These are phyloP conservation scores for Zoanthus gigantus DNA, from an alignment of 92 coral and sea anemone species.

Conservation along the genomic window DNA sequence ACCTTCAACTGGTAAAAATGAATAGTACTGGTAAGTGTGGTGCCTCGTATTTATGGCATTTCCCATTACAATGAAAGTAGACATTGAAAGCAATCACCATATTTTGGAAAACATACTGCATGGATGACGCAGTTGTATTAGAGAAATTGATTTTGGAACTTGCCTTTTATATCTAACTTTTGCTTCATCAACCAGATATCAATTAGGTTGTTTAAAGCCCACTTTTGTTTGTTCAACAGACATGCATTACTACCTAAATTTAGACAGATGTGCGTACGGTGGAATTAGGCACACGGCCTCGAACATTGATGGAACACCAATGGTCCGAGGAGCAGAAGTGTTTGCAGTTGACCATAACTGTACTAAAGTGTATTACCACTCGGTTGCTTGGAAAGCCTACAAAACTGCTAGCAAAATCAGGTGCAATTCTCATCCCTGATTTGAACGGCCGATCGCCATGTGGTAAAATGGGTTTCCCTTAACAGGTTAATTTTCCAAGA, in stretches of 20 bases:
- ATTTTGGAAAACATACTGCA: too few relatives aligned
- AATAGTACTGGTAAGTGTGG: constrained; percentile 62
- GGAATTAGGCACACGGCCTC: constrained; percentile 83
- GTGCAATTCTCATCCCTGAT: constrained; percentile 69
- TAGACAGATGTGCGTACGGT: constrained; percentile 96
- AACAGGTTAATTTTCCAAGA: too few relatives aligned
- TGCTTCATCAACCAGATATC: not conserved
- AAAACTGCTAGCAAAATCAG: constrained; percentile 65
- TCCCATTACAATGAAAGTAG: too few relatives aligned
- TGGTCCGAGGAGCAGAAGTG: constrained; percentile 92
- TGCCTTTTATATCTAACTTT: not conserved
- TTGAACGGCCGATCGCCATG: not conserved
- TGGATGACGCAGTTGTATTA: too few relatives aligned
- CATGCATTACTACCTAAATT: constrained; percentile 87
- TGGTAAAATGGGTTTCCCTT: not conserved
- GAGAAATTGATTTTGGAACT: not conserved
- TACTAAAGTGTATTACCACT: constrained; percentile 73
- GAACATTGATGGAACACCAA: constrained; percentile 74
- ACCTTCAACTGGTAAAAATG: constrained; percentile 56
- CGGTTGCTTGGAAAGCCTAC: constrained; percentile 70
- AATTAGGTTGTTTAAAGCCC: not conserved
- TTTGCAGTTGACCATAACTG: constrained; percentile 90
- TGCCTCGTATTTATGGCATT: too few relatives aligned
- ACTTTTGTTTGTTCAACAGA: constrained; percentile 47
- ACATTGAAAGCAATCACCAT: too few relatives aligned